These are phyloP conservation scores for Ageneiosus marmoratus DNA, from an alignment of 2,113 vertebrate genomes.

Conservation along the genomic window DNA sequence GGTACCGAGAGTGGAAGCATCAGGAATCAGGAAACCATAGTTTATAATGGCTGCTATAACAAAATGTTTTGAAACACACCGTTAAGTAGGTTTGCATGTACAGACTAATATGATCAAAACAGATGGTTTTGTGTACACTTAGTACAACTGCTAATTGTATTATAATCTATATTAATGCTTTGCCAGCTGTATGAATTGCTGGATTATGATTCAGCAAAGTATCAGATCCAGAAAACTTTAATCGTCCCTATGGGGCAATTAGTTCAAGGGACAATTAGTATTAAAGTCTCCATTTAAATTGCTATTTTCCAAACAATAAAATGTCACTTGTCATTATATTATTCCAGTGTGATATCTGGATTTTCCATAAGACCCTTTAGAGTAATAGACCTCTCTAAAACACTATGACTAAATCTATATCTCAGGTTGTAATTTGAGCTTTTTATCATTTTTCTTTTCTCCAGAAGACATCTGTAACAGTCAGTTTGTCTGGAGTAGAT, in stretches of 20 bases:
- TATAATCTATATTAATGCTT: neutral
- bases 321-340: neutral
- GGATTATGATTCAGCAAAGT: neutral
- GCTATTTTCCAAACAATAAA: neutral
- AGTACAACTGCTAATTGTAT: neutral
- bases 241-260: no score
- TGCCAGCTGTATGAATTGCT: neutral
- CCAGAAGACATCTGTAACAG: slow-evolving; percentile 4
- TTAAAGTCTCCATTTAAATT: neutral
- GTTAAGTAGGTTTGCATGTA: neutral
- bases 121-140: neutral
- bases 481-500: slow-evolving; percentile 15
- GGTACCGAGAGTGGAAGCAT: neutral
- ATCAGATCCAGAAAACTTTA: no score
- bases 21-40: neutral
- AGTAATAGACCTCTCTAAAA: neutral
- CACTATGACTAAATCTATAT: neutral
- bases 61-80: neutral
- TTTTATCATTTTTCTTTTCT: neutral
- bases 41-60: neutral
- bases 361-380: neutral
- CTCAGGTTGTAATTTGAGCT: slow-evolving; percentile 8
- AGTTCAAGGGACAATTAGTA: no score
- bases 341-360: neutral
- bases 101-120: neutral